These are phyloP conservation scores for Emydura subglobosa DNA, from an alignment of 2,113 vertebrate genomes.

Conservation along the genomic window DNA sequence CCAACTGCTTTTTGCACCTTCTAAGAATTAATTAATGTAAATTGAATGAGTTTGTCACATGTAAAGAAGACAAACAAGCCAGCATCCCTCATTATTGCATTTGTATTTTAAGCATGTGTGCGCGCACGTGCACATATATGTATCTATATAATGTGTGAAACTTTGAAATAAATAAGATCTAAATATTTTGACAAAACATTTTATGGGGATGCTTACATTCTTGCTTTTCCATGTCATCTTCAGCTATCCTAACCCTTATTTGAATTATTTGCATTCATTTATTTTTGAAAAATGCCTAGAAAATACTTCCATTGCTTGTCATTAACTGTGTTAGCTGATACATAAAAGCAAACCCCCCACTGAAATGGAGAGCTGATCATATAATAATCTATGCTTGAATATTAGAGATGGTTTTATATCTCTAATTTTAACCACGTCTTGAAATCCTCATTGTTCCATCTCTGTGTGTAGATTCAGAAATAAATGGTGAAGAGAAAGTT, in stretches of 20 bases:
- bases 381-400: background rate
- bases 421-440: constrained; percentile 15
- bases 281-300: constrained; percentile 16
- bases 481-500: background rate
- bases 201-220: background rate
- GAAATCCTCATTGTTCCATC: background rate
- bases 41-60: background rate
- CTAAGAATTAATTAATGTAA: constrained; percentile 10
- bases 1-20: background rate
- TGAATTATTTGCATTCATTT: background rate
- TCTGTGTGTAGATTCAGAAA: constrained; percentile 2
- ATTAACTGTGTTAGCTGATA: background rate
- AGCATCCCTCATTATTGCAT: background rate
- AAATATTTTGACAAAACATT: background rate
- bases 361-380: background rate
- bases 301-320: background rate
- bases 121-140: background rate
- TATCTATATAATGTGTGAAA: background rate
- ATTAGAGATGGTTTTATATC: background rate
- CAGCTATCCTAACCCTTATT: background rate
- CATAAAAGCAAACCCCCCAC: background rate
- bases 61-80: background rate
- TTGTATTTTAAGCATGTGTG: background rate
- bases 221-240: background rate
- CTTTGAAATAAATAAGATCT: constrained; percentile 1